Percentiles rank a stretch among this genome's conserved stretches.
Conservation (phyloP, 23 tunicate species). For the Styela clava region DNA sequence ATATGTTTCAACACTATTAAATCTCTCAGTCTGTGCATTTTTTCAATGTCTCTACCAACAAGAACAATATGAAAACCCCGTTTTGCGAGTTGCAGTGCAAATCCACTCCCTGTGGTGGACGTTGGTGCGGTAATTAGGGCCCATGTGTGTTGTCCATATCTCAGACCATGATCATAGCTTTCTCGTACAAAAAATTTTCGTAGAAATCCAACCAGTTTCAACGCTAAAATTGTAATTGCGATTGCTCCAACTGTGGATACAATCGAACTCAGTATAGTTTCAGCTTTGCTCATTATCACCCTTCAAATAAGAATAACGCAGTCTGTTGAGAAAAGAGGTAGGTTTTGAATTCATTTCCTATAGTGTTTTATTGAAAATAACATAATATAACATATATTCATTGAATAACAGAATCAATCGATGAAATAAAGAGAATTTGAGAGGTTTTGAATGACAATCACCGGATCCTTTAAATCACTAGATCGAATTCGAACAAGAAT, state of each 20-base stretch:
- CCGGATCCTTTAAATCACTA: background rate
- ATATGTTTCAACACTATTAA: conserved; percentile 56
- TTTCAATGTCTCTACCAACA: conserved; percentile 82
- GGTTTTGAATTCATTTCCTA: background rate
- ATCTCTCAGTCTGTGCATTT: conserved; percentile 70
- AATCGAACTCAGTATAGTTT: background rate
- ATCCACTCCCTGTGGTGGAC: conserved; percentile 74
- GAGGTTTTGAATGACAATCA: background rate
- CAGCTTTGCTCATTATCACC: background rate
- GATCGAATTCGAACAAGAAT: no score
- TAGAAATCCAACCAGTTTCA: conserved; percentile 55
- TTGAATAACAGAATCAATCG: background rate
- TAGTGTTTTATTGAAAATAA: no score
- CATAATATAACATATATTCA: background rate
- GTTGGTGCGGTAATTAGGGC: conserved; percentile 84
- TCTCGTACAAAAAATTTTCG: conserved; percentile 85
- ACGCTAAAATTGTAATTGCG: background rate
- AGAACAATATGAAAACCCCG: conserved; percentile 72
- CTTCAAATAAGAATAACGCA: no score
- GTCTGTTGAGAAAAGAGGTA: no score
- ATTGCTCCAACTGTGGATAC: conserved; percentile 17
- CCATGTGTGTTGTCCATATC: conserved; percentile 90
- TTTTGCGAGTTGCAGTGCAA: conserved; percentile 74
- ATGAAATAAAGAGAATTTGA: no score
- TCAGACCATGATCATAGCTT: conserved; percentile 46